Percentiles rank a stretch among this genome's conserved stretches.
Conservation (phyloP, 2,797 vertebrate species). For the Potorous gilbertii region DNA sequence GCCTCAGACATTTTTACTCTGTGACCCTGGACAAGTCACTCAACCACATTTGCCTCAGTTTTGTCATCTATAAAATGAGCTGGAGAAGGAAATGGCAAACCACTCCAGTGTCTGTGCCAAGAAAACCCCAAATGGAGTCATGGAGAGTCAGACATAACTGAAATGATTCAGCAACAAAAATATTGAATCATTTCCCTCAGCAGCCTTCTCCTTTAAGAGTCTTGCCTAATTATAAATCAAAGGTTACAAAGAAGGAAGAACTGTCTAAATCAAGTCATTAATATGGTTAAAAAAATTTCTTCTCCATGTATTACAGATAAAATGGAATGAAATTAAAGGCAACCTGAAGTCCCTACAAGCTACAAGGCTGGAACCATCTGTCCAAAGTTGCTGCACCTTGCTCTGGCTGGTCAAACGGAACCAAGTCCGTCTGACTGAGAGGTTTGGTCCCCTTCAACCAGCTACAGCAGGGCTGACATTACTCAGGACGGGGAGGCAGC, state of each 20-base stretch:
- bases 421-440: conserved; percentile 99
- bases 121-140: neutral
- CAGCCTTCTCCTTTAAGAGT: neutral
- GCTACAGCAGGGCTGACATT: conserved; percentile 92
- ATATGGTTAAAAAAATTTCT: neutral
- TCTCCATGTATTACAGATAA: conserved; percentile 75
- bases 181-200: neutral
- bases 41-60: neutral
- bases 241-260: neutral
- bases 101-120: neutral
- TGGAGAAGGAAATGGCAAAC: neutral
- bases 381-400: conserved; percentile 88
- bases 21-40: neutral
- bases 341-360: fast-evolving
- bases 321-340: fast-evolving
- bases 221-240: neutral
- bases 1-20: neutral
- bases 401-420: conserved; percentile 99
- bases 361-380: neutral
- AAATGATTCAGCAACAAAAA: neutral
- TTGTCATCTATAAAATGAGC: neutral
- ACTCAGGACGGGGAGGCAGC: conserved; percentile 41
- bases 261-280: neutral
- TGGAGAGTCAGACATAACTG: neutral
- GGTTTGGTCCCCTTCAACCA: conserved; percentile 99